Base-by-base conservation (phyloP, 2,888 invertebrate species). In the Endomychus coccineus region DNA sequence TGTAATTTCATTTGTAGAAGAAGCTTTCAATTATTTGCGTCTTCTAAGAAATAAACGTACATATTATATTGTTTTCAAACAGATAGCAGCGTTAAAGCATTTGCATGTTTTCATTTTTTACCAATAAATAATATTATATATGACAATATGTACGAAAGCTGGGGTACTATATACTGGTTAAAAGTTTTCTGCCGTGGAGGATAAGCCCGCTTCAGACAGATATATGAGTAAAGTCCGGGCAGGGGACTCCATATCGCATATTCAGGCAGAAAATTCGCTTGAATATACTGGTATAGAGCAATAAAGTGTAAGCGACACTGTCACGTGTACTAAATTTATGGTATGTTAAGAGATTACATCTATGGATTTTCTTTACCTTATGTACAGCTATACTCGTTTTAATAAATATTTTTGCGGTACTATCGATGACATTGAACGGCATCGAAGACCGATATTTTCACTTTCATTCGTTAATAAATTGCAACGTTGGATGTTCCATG, bases 191-290 rank as follows among this genome's bases (percentile, higher is more conserved):
- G 35, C 17, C 14, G 27, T 40, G 39, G 34, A 38, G 51, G 51
- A 52, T 50, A 51, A 54, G 49, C 52, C 48, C 42, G 44, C 42
- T 40, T 36, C 43, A 49, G 52, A 51, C 52, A 52, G 51, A 54
- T 54, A 54, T 54, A 54, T 52, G 54, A 49, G 51, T 50, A 51
- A 52, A 54, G 52, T 54, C 50, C 46, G 46, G 47, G 49, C 48
- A 30, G 34, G 45, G 44, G 48, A 50, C 47, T 47, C 48, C 48
- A 50, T 50, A 51, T 50, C 49, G 43, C 45, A 47, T 47, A 51
- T 52, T 54, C 50, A 44, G 45, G 40, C 44, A 40, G 50, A 44
- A 50, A 47, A 46, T 45, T 43, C 44, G 44, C 45, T 28, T 28
- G 41, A 38, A 52, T 48, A 50, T 51, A 50, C 47, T 37, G 48